Conservation (phyloP, 2,797 vertebrate species). For the Otus scops region DNA sequence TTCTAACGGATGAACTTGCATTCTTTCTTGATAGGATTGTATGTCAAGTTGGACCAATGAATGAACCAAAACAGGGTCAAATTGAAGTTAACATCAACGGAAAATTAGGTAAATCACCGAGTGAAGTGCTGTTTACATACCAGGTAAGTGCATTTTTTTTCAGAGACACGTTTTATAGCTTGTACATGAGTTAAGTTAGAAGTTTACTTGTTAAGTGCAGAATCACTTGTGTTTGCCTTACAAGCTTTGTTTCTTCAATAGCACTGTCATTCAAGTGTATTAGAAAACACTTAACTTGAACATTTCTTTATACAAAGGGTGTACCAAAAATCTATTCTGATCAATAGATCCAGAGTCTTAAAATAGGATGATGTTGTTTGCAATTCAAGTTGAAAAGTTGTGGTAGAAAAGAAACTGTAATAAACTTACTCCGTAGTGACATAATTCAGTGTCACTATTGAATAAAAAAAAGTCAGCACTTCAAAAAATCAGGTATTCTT, state of each 20-base stretch:
- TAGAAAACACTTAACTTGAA: not conserved
- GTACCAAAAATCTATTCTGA: not conserved
- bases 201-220: not conserved
- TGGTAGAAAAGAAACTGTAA: not conserved
- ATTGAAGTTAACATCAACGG: conserved; percentile 85
- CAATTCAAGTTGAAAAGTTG: not conserved
- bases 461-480: not conserved
- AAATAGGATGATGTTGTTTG: not conserved
- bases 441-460: not conserved
- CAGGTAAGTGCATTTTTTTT: conserved; percentile 79
- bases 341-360: not conserved
- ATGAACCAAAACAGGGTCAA: not conserved
- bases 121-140: conserved; percentile 82
- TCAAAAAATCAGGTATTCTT: not conserved
- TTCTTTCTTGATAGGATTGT: conserved; percentile 83
- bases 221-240: not conserved
- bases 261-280: not conserved
- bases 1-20: not conserved
- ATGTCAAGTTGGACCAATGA: conserved; percentile 79
- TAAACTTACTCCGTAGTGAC: not conserved
- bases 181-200: not conserved
- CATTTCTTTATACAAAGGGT: not conserved
- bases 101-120: conserved; percentile 82
- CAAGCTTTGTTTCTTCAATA: not conserved
- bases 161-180: not conserved